Conservation (phyloP, 2,113 vertebrate species). For the Rhabdomys dilectus region DNA sequence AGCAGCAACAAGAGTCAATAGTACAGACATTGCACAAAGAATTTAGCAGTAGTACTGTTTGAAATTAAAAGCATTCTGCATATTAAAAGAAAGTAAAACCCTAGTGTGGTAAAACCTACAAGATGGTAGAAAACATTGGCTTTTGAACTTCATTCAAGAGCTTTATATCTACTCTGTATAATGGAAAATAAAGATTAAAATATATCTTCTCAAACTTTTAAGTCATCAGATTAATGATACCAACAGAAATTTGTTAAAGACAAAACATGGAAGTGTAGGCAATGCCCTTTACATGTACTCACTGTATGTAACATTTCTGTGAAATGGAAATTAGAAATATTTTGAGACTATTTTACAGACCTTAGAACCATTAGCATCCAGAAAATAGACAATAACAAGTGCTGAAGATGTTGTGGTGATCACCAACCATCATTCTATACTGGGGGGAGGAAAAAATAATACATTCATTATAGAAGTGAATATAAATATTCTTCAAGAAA, state of each 20-base stretch:
- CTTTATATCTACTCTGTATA: neutral
- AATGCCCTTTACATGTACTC: neutral
- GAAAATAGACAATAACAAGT: too few relatives aligned
- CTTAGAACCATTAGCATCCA: too few relatives aligned
- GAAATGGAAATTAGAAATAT: neutral
- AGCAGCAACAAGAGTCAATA: neutral
- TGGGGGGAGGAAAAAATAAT: too few relatives aligned
- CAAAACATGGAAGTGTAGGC: neutral
- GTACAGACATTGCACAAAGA: too few relatives aligned
- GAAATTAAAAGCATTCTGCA: neutral
- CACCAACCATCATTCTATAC: too few relatives aligned
- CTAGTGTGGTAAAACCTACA: too few relatives aligned
- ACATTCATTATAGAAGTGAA: too few relatives aligned
- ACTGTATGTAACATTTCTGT: neutral
- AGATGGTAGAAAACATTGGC: neutral
- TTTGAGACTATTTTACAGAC: too few relatives aligned
- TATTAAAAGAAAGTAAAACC: neutral
- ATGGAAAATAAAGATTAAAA: neutral
- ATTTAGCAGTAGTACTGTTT: neutral
- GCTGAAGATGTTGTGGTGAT: too few relatives aligned
- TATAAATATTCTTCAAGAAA: too few relatives aligned
- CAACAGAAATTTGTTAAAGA: neutral
- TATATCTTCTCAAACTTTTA: neutral
- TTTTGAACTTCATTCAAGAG: neutral
- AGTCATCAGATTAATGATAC: neutral